These are phyloP conservation scores for Tachysurus vachellii DNA, from an alignment of 2,113 vertebrate genomes.

Conservation along the genomic window DNA sequence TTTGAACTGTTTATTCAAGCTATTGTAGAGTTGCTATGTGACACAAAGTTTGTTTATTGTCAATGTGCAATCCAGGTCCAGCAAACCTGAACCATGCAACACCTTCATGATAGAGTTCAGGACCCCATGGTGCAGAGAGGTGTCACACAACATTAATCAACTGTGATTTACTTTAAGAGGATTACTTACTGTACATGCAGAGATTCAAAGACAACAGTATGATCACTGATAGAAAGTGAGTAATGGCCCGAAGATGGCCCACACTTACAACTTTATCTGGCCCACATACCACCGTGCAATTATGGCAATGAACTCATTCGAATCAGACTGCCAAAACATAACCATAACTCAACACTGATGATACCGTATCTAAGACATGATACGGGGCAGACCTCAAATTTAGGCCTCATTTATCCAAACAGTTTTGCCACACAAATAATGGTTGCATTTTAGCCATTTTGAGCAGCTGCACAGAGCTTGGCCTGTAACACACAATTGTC, in stretches of 20 bases:
- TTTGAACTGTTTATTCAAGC: conserved; percentile 48
- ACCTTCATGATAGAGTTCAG: not conserved
- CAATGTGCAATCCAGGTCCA: not conserved
- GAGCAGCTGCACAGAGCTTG: not conserved
- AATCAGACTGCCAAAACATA: not conserved
- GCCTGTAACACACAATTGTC: not conserved
- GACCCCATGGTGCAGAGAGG: conserved; percentile 18
- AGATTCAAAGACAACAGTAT: not conserved
- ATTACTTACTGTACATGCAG: not conserved
- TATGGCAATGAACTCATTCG: not conserved
- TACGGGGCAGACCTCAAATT: not conserved
- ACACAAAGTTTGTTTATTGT: conserved; percentile 20
- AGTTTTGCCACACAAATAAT: not conserved
- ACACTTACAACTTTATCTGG: not conserved
- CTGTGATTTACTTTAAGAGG: not conserved
- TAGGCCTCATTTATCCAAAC: not conserved
- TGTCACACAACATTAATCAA: conserved; percentile 39
- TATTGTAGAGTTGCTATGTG: conserved; percentile 47
- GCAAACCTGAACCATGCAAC: conserved; percentile 17
- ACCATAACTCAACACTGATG: not conserved
- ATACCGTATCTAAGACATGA: not conserved
- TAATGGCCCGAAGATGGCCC: not conserved
- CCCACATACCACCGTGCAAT: not conserved
- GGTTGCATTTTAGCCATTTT: not conserved
- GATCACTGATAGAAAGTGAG: not conserved